phyloP scores from a whole-genome alignment of 2,113 vertebrate genomes.

The Chunga burmeisteri region DNA sequence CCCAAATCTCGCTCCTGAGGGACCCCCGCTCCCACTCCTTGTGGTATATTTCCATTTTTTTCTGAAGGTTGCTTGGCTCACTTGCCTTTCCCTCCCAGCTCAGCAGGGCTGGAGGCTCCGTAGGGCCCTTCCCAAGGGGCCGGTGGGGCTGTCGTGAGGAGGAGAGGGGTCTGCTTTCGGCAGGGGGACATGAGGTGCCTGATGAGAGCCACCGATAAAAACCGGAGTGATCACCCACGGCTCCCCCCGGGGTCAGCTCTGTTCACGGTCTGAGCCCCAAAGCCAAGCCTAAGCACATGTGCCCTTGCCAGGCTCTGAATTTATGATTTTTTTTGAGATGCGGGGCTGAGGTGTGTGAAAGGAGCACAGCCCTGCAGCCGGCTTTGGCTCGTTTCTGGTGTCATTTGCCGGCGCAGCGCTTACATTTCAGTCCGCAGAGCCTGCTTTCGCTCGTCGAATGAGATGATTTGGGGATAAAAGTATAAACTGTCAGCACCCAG shows the following conservation, averaged over 20 bases:
- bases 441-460: background rate
- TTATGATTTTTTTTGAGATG: too few species aligned
- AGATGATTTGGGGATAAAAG: background rate
- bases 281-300: accelerated
- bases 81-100: background rate
- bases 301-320: too few species aligned
- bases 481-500: background rate
- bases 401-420: background rate
- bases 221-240: too few species aligned
- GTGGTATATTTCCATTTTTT: too few species aligned
- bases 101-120: background rate
- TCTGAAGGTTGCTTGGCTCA: background rate
- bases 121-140: background rate
- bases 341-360: too few species aligned
- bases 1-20: background rate
- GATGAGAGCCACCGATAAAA: background rate
- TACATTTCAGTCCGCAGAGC: accelerated
- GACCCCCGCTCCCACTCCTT: background rate
- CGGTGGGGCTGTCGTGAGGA: background rate
- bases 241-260: too few species aligned
- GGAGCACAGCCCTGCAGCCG: background rate
- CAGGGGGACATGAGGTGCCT: background rate
- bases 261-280: background rate
- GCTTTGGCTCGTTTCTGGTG: background rate
- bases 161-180: background rate